These are phyloP conservation scores for Aphodius sticticus DNA, from an alignment of 2,888 invertebrate species.

Conservation along the genomic window DNA sequence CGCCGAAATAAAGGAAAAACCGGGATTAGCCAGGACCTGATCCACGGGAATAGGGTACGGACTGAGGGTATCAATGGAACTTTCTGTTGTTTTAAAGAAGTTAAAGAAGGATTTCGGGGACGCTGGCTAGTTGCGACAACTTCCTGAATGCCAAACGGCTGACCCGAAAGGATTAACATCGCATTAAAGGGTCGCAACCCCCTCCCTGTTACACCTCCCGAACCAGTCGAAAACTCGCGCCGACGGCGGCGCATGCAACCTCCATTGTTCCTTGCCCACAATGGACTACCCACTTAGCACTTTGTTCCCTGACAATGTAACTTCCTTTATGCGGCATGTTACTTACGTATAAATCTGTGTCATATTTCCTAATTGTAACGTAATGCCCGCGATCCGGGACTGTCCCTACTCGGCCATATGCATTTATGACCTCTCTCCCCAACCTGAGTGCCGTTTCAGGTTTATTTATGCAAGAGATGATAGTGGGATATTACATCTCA, in stretches of 20 bases:
- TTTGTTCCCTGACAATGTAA: slow-evolving; percentile 24
- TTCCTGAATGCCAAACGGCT: slow-evolving; percentile 33
- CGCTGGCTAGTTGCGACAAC: slow-evolving; percentile 31
- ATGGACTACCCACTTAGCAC: slow-evolving; percentile 26
- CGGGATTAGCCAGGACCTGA: slow-evolving; percentile 14
- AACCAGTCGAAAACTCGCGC: slow-evolving; percentile 15
- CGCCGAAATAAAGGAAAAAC: slow-evolving; percentile 18
- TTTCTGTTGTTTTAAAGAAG: slow-evolving; percentile 36
- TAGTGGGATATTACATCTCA: too few species aligned
- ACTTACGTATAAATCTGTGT: slow-evolving; percentile 22
- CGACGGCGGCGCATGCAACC: slow-evolving; percentile 20
- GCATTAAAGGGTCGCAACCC: slow-evolving; percentile 28
- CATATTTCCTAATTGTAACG: slow-evolving; percentile 25
- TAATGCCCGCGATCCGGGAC: background rate
- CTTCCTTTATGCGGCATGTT: slow-evolving; percentile 23
- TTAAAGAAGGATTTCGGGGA: slow-evolving; percentile 34
- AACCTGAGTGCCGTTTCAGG: background rate
- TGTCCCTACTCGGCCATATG: slow-evolving; percentile 14
- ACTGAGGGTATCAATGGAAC: slow-evolving; percentile 29
- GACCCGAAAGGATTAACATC: slow-evolving; percentile 34
- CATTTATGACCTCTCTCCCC: slow-evolving; percentile 8
- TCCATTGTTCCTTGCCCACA: slow-evolving; percentile 22
- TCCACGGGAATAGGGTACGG: slow-evolving; percentile 14
- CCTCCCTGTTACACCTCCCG: background rate
- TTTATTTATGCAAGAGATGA: too few species aligned